Conservation (phyloP, 2,888 invertebrate species). For the Drosophila mayaguana region DNA sequence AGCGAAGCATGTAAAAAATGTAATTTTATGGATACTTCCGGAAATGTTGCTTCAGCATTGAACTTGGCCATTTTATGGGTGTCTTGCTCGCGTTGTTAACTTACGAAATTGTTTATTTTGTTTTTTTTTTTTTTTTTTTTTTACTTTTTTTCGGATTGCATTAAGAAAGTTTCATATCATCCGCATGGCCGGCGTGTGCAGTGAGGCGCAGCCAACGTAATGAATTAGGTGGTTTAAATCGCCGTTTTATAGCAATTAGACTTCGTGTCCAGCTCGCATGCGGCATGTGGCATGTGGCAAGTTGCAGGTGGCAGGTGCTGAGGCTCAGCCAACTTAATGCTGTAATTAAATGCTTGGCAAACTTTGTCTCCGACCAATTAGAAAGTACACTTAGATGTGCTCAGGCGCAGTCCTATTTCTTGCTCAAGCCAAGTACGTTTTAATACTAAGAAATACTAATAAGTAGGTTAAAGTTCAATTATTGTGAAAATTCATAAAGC, state of each 20-base stretch:
- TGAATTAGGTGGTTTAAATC: constrained; percentile 6
- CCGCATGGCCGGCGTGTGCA: not conserved
- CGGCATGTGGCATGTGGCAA: not conserved
- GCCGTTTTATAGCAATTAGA: constrained; percentile 6
- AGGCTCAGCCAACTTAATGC: constrained; percentile 11
- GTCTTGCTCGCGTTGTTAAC: not conserved
- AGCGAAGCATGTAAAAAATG: not conserved
- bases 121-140: not conserved
- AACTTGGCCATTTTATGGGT: not conserved
- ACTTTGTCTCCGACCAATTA: not conserved
- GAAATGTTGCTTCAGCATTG: not conserved
- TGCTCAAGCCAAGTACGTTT: not conserved
- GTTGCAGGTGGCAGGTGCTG: not conserved
- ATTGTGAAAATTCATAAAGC: not conserved
- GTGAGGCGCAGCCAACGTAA: constrained; percentile 7
- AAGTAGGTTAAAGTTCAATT: not conserved
- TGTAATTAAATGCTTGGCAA: not conserved
- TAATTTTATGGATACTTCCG: constrained; percentile 1
- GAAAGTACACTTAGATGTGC: not conserved
- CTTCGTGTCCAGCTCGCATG: not conserved
- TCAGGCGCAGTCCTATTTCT: too few species aligned
- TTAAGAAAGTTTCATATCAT: constrained; percentile 1
- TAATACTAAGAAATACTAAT: not conserved
- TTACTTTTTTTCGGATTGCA: not conserved
- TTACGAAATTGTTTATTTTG: not conserved